These are phyloP conservation scores for Diglossa brunneiventris DNA, from an alignment of 2,113 vertebrate species.

Conservation along the genomic window DNA sequence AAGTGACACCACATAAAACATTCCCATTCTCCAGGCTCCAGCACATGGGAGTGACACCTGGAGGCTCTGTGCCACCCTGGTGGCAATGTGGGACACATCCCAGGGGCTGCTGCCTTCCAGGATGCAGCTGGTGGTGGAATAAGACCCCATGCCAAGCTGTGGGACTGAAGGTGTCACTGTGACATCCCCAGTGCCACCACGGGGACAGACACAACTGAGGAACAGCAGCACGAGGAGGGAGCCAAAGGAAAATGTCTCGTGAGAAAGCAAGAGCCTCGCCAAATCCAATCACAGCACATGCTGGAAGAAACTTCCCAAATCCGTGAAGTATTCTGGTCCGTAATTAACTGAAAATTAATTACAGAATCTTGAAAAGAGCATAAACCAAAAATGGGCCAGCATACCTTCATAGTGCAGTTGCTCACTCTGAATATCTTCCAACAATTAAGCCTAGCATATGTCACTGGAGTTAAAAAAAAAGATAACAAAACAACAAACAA, in stretches of 20 bases:
- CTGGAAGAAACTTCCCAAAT: slow-evolving; percentile 18
- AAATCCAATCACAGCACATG: not conserved
- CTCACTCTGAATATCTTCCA: slow-evolving; percentile 62
- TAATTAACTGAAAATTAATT: slow-evolving; percentile 63
- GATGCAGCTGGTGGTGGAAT: not conserved
- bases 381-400: slow-evolving; percentile 52
- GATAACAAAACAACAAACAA: slow-evolving; percentile 21
- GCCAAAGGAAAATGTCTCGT: not conserved
- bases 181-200: not conserved
- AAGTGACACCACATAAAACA: not conserved
- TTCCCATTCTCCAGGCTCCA: not conserved
- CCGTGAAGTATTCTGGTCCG: not conserved
- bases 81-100: not conserved
- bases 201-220: not conserved
- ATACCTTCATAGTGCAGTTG: slow-evolving; percentile 56
- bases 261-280: not conserved
- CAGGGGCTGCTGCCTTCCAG: not conserved
- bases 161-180: not conserved
- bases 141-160: not conserved
- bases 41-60: not conserved
- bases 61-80: not conserved
- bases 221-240: not conserved
- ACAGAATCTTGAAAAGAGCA: slow-evolving; percentile 48
- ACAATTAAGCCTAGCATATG: slow-evolving; percentile 64
- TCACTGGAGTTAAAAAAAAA: not conserved